Evolutionary conservation across 2,797 vertebrate species (phyloP), one percentile per base, ranked within the genome.

Genomic region (Paguma larvata): DNA sequence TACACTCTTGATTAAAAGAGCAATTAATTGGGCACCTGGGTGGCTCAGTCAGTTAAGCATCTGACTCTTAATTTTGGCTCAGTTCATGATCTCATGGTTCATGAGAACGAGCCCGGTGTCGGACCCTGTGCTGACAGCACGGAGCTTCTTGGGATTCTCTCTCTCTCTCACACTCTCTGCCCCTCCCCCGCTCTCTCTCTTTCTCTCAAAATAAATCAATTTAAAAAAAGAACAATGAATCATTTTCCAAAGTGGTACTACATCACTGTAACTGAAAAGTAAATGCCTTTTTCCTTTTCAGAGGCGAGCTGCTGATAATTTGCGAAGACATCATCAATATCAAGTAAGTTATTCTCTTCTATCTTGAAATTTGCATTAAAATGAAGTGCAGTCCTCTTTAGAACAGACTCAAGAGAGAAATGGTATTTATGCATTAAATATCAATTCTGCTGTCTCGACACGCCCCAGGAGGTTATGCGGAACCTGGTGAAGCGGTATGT

Each of bases 401-500:
- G 21, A 91, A 89, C 14, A 62, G 59, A 80, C 14, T 62, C 77
- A 19, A 51, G 23, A 53, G 27, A 77, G n/a, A 78, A 94, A 15
- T 7, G 11, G 23, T 44, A 34, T 67, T 16, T 30, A 30, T 59
- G 2, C 38, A 59, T 2, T 97, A 79, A 88, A 63, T 88, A 38
- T 72, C 72, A 41, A 77, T 51, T 34, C 34, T 84, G 4, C 96
- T 95, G 10, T 97, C 96, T 97, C 97, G 67, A 32, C 91, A 73
- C 89, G 15, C 98, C 98, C 87, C 96, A 99, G 99, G 99, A 99
- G 94, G 99, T 99, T 92, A 99, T 99, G 98, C 99, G 98, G 98
- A 99, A 99, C 98, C 98, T 99, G 91, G 99, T 99, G 84, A 99
- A 99, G 97, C 98, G 99, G 18, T 99, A 99, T 2, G 99, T 99